Percentiles rank a stretch among this genome's conserved stretches.
phyloP scores from a whole-genome alignment of 2,888 invertebrate species.

The Sacculina carcini region DNA sequence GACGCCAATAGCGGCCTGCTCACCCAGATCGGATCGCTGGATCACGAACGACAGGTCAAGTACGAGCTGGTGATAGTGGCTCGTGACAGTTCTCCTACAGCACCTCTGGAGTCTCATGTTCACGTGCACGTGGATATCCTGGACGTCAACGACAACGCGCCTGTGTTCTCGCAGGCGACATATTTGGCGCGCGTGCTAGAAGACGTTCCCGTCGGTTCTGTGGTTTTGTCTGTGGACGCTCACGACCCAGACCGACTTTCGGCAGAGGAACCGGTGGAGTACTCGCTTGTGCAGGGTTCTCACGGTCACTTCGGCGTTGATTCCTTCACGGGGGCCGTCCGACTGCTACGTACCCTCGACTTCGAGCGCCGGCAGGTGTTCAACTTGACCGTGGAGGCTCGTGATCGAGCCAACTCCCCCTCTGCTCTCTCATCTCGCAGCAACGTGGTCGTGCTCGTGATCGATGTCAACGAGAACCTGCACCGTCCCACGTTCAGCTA shows the following conservation, averaged over 20 bases:
- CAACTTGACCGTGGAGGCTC: slow-evolving; percentile 56
- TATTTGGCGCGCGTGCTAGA: slow-evolving; percentile 51
- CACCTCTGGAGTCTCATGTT: slow-evolving; percentile 47
- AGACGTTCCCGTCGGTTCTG: slow-evolving; percentile 63
- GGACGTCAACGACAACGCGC: slow-evolving; percentile 73
- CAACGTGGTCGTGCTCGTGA: slow-evolving; percentile 35
- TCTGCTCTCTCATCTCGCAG: slow-evolving; percentile 53
- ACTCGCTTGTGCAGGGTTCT: slow-evolving; percentile 31
- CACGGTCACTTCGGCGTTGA: slow-evolving; percentile 48
- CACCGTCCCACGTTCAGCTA: slow-evolving; percentile 20
- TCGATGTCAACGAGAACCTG: slow-evolving; percentile 81
- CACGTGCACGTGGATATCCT: slow-evolving; percentile 51
- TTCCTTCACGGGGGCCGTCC: slow-evolving; percentile 52
- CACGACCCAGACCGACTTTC: slow-evolving; percentile 61
- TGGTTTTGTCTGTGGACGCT: slow-evolving; percentile 54
- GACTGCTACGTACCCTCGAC: slow-evolving; percentile 48
- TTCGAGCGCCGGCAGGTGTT: slow-evolving; percentile 72
- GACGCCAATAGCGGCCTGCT: slow-evolving; percentile 49
- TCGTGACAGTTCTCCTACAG: slow-evolving; percentile 38
- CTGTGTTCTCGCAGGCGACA: slow-evolving; percentile 38
- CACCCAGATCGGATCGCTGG: slow-evolving; percentile 42
- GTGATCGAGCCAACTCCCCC: slow-evolving; percentile 57
- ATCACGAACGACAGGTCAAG: slow-evolving; percentile 54
- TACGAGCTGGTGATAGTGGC: slow-evolving; percentile 56
- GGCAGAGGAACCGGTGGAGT: slow-evolving; percentile 35